Evolutionary conservation across 1,140 invertebrate species (phyloP).

Genomic region (Drosophila mojavensis): DNA sequence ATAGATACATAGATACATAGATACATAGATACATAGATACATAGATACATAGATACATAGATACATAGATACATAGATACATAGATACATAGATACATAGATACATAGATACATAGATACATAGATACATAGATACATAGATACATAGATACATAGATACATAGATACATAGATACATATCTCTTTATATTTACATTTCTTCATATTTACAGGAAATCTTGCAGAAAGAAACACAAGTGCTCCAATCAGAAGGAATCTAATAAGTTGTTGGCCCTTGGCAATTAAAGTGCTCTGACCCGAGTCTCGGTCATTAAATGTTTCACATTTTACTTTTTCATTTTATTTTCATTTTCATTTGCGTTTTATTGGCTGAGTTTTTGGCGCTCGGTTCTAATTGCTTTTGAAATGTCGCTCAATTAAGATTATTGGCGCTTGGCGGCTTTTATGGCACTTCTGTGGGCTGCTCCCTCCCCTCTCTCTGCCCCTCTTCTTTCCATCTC

Average conservation of each 20-base stretch:
- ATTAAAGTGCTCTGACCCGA: constrained; percentile 2
- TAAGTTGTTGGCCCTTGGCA: background rate
- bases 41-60: too few relatives aligned
- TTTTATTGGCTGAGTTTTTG: constrained; percentile 24
- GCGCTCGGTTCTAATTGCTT: constrained; percentile 54
- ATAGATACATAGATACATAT: too few relatives aligned
- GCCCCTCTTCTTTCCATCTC: background rate
- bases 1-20: too few relatives aligned
- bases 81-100: too few relatives aligned
- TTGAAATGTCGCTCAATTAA: constrained; percentile 76
- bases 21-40: too few relatives aligned
- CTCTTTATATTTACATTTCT: too few relatives aligned
- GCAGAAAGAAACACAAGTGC: background rate
- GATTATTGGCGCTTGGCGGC: constrained; percentile 66
- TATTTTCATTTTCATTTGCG: constrained; percentile 44
- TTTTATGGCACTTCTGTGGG: constrained; percentile 67
- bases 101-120: too few relatives aligned
- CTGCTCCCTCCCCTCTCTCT: background rate
- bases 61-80: too few relatives aligned
- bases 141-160: too few relatives aligned
- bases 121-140: too few relatives aligned
- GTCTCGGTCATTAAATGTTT: constrained; percentile 34
- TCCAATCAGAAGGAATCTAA: background rate
- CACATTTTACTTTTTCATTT: constrained; percentile 11
- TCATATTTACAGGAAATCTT: too few relatives aligned